phyloP scores from a whole-genome alignment of 2,888 invertebrate species.

The Caprella mutica region DNA sequence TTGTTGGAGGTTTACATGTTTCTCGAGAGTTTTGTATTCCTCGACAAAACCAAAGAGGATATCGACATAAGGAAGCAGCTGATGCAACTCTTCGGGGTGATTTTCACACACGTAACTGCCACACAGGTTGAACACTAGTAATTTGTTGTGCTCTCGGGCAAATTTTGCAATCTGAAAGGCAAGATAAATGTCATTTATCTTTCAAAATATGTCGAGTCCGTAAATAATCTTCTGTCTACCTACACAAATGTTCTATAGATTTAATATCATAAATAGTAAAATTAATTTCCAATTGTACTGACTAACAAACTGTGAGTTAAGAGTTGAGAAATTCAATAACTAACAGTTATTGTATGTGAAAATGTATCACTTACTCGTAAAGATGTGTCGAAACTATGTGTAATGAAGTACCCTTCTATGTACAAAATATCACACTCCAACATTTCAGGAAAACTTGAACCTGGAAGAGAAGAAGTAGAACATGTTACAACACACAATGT shows the following conservation, averaged over 20 bases:
- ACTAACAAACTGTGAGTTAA: too few species aligned
- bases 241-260: too few species aligned
- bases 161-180: constrained; percentile 40
- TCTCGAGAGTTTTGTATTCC: constrained; percentile 46
- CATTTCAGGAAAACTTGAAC: constrained; percentile 14
- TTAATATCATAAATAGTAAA: too few species aligned
- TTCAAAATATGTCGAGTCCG: neutral
- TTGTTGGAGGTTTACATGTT: constrained; percentile 35
- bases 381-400: constrained; percentile 44
- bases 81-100: constrained; percentile 41
- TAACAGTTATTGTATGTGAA: too few species aligned
- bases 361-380: constrained; percentile 37
- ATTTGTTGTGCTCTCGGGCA: constrained; percentile 40
- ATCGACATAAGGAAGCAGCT: constrained; percentile 44
- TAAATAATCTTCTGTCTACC: too few species aligned
- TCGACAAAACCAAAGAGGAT: constrained; percentile 49
- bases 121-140: constrained; percentile 47
- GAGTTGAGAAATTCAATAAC: too few species aligned
- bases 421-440: constrained; percentile 41
- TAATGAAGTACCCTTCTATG: constrained; percentile 51
- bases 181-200: neutral
- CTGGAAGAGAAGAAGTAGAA: too few species aligned
- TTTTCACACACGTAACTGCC: constrained; percentile 47
- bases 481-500: too few species aligned
- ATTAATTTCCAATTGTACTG: too few species aligned